phyloP scores from a whole-genome alignment of 2,888 invertebrate species.

The Timema cristinae region DNA sequence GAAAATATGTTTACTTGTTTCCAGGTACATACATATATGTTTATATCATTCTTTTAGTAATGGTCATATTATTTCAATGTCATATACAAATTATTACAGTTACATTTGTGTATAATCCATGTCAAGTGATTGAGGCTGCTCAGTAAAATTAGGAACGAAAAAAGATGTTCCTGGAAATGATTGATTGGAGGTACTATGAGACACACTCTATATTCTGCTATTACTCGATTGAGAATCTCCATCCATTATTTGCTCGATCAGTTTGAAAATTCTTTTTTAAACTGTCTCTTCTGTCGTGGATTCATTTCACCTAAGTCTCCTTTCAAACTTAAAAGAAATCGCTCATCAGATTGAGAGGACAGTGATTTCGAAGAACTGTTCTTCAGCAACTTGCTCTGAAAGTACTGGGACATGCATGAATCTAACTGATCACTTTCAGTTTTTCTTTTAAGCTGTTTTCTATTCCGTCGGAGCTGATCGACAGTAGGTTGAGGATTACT shows the following conservation, averaged over 20 bases:
- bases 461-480: not conserved
- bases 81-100: not conserved
- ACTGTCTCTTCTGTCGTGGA: not conserved
- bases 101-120: not conserved
- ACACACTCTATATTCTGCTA: not conserved
- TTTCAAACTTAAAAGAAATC: conserved; percentile 2
- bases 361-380: not conserved
- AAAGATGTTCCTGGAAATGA: not conserved
- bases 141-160: not conserved
- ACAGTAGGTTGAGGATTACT: not conserved
- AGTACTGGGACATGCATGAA: not conserved
- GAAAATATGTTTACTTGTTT: not conserved
- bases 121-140: not conserved
- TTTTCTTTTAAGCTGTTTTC: not conserved
- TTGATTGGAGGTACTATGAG: not conserved
- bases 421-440: not conserved
- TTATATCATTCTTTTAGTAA: not conserved
- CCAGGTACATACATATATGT: not conserved
- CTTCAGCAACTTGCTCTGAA: not conserved
- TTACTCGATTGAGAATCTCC: not conserved
- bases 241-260: not conserved
- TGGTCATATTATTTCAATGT: not conserved
- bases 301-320: not conserved
- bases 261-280: not conserved
- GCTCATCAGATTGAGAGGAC: conserved; percentile 1